Evolutionary conservation across 1,140 invertebrate species (phyloP), one percentile per base, ranked within the genome.

Genomic region (Drosophila baimaii): DNA sequence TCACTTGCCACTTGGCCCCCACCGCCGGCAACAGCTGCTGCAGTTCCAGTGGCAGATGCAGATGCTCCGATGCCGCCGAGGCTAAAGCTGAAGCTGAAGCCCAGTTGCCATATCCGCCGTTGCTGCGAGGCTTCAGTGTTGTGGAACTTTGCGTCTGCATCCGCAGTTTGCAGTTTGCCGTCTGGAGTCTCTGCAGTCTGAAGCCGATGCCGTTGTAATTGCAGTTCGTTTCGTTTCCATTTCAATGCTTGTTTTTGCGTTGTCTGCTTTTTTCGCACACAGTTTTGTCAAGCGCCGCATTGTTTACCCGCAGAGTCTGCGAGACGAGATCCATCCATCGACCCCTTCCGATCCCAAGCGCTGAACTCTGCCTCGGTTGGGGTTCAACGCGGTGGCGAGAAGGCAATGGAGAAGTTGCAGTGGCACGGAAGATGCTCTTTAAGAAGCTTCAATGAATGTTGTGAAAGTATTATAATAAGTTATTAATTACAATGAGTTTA

Each of bases 51-150:
- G 41, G 61, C 79, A 74, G 79, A 77, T 73, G 79, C 83, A 89
- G 83, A 88, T 88, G 83, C 83, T 88, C 83, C 69, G 82, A 80
- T 80, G 83, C 61, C 77, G 83, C 61, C 77, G 47, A 51, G 47
- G 49, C 49, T 52, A 17, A 9, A 29, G 47, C 25, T 49, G 44
- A n/a, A 17, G 49, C 49, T 35, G 51, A 35, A 52, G 31, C 51
- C 46, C 57, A 63, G 59, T 71, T 70, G 70, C 81, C 61, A 89
- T 88, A 86, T 86, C 83, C 83, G 83, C 68, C 54, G 75, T 46
- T 65, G 77, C 83, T 83, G 83, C 68, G 59, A 59, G 63, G 56
- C 71, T 64, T 43, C 73, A 70, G 54, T 68, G 73, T 77, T 77
- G 71, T 63, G 77, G 71, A 61, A 79, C 57, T 54, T 52, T 43